phyloP scores from a whole-genome alignment of 2,113 vertebrate genomes.

The Pachyramphus minor region DNA sequence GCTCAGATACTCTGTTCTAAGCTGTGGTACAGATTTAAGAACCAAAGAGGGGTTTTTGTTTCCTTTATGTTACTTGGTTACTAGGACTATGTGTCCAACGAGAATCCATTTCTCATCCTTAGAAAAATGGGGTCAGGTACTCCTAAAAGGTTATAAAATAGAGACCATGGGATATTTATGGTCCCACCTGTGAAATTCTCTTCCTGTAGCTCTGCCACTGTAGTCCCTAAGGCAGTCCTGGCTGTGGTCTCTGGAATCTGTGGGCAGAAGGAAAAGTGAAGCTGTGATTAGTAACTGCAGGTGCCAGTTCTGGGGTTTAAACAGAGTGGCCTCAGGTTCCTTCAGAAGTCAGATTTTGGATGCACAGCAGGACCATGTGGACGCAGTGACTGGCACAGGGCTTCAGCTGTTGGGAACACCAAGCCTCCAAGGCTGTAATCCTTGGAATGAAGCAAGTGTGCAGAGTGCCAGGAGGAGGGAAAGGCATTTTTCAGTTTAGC shows the following conservation, averaged over 20 bases:
- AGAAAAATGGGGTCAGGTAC: background rate
- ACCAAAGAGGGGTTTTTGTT: background rate
- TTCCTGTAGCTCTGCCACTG: background rate
- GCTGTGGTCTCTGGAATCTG: background rate
- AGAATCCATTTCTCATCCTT: background rate
- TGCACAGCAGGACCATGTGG: background rate
- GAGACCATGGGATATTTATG: background rate
- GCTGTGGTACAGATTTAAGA: background rate
- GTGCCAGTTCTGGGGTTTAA: background rate
- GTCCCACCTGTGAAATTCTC: background rate
- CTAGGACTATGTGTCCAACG: accelerated
- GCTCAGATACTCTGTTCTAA: background rate
- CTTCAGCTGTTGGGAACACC: background rate
- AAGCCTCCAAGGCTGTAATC: background rate
- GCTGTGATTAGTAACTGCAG: background rate
- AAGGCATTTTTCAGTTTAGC: background rate
- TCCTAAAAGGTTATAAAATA: background rate
- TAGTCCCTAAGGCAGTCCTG: background rate
- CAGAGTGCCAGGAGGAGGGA: background rate
- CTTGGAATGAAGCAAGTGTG: background rate
- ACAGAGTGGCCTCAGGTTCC: background rate
- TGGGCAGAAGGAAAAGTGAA: background rate
- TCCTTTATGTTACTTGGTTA: background rate
- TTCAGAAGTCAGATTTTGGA: background rate
- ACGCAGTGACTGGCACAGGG: accelerated